A percentile compares a stretch with the other conserved stretches of the same genome.
phyloP scores from a whole-genome alignment of 2,797 vertebrate genomes.

The Pogonophryne albipinna region DNA sequence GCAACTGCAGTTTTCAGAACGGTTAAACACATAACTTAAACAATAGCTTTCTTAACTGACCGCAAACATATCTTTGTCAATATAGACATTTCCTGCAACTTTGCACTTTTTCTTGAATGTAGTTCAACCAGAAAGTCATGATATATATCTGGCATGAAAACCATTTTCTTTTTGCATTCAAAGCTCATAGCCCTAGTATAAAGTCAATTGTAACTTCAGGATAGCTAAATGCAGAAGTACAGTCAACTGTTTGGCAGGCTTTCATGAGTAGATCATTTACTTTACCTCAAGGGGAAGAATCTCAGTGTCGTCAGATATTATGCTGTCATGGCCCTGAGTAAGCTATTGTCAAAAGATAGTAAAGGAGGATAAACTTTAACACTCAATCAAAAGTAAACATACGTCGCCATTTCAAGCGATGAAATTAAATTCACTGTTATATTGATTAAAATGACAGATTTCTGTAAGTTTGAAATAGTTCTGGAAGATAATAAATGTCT shows the following conservation, averaged over 20 bases:
- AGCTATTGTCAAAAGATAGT: slow-evolving; percentile 5
- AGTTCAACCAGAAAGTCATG: neutral
- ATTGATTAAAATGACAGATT: too few relatives aligned
- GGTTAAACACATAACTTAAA: too few relatives aligned
- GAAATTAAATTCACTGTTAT: too few relatives aligned
- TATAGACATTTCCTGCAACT: neutral
- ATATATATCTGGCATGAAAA: neutral
- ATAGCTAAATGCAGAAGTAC: neutral
- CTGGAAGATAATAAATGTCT: too few relatives aligned
- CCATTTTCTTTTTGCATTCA: neutral
- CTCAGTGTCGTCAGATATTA: slow-evolving; percentile 21
- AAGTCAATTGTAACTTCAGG: neutral
- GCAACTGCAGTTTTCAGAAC: too few relatives aligned
- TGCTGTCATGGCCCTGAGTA: neutral
- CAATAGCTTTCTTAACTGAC: too few relatives aligned
- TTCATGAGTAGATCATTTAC: slow-evolving; percentile 22
- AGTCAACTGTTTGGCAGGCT: slow-evolving; percentile 18
- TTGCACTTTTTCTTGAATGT: neutral
- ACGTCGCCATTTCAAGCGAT: too few relatives aligned
- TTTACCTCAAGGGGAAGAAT: slow-evolving; percentile 8
- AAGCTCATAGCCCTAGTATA: neutral
- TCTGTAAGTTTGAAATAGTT: too few relatives aligned
- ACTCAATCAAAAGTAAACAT: too few relatives aligned
- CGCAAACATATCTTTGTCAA: neutral
- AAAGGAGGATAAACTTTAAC: neutral